phyloP scores from a whole-genome alignment of 2,113 vertebrate species.

The Morone saxatilis region DNA sequence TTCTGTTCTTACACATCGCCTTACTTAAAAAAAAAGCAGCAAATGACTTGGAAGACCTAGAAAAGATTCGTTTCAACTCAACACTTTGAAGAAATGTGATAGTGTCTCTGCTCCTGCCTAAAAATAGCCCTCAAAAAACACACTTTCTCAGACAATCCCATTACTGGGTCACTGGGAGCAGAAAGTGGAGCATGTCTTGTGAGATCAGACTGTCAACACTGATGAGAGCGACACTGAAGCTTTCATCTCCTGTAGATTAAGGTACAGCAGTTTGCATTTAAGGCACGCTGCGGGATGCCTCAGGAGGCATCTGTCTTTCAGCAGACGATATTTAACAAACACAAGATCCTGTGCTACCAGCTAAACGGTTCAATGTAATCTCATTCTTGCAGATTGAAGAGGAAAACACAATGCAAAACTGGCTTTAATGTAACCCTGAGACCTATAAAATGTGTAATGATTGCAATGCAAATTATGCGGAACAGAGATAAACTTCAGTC shows the following conservation, averaged over 20 bases:
- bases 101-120: constrained; percentile 47
- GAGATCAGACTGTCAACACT: constrained; percentile 63
- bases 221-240: constrained; percentile 43
- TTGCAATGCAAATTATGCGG: constrained; percentile 18
- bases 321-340: constrained; percentile 16
- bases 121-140: constrained; percentile 69
- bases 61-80: constrained; percentile 47
- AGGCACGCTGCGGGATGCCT: constrained; percentile 17
- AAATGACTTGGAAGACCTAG: constrained; percentile 28
- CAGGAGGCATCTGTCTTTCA: constrained; percentile 36
- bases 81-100: constrained; percentile 37
- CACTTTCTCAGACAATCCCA: constrained; percentile 61
- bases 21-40: constrained; percentile 12
- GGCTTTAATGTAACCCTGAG: constrained; percentile 22
- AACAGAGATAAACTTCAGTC: constrained; percentile 12
- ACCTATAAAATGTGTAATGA: constrained; percentile 15
- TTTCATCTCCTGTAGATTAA: constrained; percentile 44
- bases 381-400: background rate
- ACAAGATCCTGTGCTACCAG: background rate
- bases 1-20: background rate
- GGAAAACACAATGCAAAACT: constrained; percentile 10
- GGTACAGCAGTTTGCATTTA: constrained; percentile 39
- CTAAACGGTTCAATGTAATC: constrained; percentile 15
- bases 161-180: constrained; percentile 65
- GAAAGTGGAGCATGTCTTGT: constrained; percentile 72